phyloP scores from a whole-genome alignment of 2,113 vertebrate species.

The Sisor rabdophorus region DNA sequence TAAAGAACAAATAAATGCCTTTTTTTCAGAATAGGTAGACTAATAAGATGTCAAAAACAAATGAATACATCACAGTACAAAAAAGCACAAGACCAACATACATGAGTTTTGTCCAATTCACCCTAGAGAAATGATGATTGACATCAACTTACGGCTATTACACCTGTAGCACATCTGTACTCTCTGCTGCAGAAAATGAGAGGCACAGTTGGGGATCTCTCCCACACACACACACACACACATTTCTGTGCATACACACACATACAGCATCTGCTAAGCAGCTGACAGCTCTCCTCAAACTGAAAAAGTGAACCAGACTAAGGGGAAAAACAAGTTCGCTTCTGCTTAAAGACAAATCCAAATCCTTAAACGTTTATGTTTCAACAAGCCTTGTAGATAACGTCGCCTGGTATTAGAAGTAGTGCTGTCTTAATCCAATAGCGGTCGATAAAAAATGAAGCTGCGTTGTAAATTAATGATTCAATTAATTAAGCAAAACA shows the following conservation, averaged over 20 bases:
- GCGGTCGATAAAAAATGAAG: slow-evolving; percentile 63
- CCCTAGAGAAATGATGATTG: slow-evolving; percentile 21
- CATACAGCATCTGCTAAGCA: slow-evolving; percentile 20
- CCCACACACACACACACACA: background rate
- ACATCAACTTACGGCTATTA: slow-evolving; percentile 21
- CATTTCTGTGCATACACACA: background rate
- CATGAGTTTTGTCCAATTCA: background rate
- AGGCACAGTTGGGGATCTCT: slow-evolving; percentile 28
- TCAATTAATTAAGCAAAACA: slow-evolving; percentile 78
- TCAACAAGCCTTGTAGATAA: background rate
- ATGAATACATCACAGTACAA: background rate
- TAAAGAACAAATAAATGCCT: slow-evolving; percentile 73
- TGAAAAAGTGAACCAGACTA: slow-evolving; percentile 14
- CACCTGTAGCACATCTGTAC: slow-evolving; percentile 37
- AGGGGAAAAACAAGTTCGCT: slow-evolving; percentile 8
- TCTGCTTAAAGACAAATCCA: slow-evolving; percentile 4
- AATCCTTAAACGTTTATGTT: background rate
- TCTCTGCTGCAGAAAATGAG: slow-evolving; percentile 12
- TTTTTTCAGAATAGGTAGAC: slow-evolving; percentile 68
- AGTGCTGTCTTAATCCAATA: slow-evolving; percentile 72
- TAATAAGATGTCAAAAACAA: slow-evolving; percentile 45
- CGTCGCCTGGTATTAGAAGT: slow-evolving; percentile 53
- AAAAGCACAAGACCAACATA: slow-evolving; percentile 9
- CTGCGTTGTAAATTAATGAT: slow-evolving; percentile 74
- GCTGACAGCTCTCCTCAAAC: slow-evolving; percentile 11